These are phyloP conservation scores for Calcarius lapponicus DNA, from an alignment of 2,797 vertebrate genomes.

Conservation along the genomic window DNA sequence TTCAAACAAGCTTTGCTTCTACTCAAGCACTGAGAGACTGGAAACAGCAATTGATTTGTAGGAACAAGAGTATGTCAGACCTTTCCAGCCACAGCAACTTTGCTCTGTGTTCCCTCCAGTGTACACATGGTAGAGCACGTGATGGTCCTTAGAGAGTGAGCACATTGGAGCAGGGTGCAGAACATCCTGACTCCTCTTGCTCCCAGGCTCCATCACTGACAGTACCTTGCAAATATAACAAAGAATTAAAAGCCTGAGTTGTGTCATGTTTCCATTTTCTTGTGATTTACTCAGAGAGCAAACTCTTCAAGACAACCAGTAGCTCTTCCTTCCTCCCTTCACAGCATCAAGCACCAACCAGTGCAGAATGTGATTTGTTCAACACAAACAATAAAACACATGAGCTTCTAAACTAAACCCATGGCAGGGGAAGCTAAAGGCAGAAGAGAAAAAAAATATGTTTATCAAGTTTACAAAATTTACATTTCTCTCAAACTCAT, in stretches of 20 bases:
- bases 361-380: neutral
- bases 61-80: neutral
- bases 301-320: neutral
- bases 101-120: neutral
- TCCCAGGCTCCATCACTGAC: neutral
- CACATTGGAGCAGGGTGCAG: neutral
- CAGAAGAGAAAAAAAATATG: neutral
- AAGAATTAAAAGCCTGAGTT: neutral
- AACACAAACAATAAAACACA: neutral
- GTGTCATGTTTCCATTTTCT: neutral
- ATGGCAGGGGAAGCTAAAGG: neutral
- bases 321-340: neutral
- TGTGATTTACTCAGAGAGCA: neutral
- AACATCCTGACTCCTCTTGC: neutral
- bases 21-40: neutral
- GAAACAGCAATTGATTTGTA: neutral
- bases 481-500: neutral
- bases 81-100: neutral
- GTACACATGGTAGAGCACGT: accelerated
- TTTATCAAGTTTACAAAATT: neutral
- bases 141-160: neutral
- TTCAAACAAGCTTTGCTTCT: neutral
- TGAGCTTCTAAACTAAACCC: neutral
- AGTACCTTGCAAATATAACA: neutral
- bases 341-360: neutral